A percentile compares a stretch with the other conserved stretches of the same genome.
Conservation (phyloP, 1,140 invertebrate genomes). For the Papilio glaucus region DNA sequence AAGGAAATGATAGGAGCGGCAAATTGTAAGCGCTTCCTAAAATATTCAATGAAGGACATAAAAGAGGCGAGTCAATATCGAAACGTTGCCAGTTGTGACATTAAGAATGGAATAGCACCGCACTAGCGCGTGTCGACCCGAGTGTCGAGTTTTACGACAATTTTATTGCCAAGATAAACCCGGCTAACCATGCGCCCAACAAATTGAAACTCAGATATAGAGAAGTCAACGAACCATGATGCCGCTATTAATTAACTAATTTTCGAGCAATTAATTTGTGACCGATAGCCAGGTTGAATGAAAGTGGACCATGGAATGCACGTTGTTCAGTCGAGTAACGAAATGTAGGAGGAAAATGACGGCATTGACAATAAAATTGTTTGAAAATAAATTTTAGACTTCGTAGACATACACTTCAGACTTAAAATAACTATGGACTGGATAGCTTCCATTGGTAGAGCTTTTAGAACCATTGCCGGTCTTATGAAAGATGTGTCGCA, state of each 20-base stretch:
- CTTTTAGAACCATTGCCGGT: no score
- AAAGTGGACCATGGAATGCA: neutral
- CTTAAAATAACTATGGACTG: no score
- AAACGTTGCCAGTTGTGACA: conserved; percentile 4
- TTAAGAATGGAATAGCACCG: neutral
- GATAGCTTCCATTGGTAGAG: no score
- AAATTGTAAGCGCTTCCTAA: neutral
- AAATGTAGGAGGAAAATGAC: neutral
- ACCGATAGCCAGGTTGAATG: conserved; percentile 18
- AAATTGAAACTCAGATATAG: conserved; percentile 62
- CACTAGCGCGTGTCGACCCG: conserved; percentile 43
- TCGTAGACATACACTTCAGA: no score
- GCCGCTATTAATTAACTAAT: conserved; percentile 37
- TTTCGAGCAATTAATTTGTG: neutral
- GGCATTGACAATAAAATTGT: neutral
- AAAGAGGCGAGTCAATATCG: conserved; percentile 9
- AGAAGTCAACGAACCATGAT: conserved; percentile 58
- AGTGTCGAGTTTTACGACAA: conserved; percentile 61
- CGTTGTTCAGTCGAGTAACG: neutral
- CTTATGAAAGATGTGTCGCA: no score
- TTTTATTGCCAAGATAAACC: conserved; percentile 61
- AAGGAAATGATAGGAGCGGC: conserved; percentile 1
- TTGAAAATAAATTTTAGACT: neutral
- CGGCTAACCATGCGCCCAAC: conserved; percentile 50
- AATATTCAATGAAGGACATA: neutral